These are phyloP conservation scores for Solenopsis invicta DNA, from an alignment of 1,140 invertebrate genomes.

Conservation along the genomic window DNA sequence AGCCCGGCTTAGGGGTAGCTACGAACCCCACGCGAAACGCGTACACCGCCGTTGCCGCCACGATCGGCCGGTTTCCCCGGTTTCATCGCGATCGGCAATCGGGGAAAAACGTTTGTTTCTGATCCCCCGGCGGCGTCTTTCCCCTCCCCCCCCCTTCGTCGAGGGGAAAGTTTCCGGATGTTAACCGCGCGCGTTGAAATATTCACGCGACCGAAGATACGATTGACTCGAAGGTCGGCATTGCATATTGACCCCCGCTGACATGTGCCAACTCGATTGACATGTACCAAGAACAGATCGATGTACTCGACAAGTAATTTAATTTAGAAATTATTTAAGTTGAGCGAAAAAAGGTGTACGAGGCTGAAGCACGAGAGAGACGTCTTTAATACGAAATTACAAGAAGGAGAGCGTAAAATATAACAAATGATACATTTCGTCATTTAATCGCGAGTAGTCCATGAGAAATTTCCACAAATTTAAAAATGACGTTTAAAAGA, in stretches of 20 bases:
- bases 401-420: background rate
- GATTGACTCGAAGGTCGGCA: constrained; percentile 46
- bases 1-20: constrained; percentile 85
- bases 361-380: background rate
- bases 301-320: constrained; percentile 16
- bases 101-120: background rate
- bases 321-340: constrained; percentile 4
- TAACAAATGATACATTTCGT: background rate
- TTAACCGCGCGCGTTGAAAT: constrained; percentile 37
- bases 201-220: constrained; percentile 42
- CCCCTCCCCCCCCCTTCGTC: background rate
- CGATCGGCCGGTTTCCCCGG: constrained; percentile 8
- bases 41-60: constrained; percentile 36
- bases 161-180: constrained; percentile 16
- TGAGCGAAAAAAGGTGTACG: background rate
- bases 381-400: background rate
- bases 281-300: constrained; percentile 28
- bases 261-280: constrained; percentile 29
- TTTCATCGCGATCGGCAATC: constrained; percentile 20
- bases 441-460: background rate
- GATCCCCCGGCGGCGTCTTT: background rate
- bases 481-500: background rate
- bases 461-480: background rate
- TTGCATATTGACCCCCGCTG: constrained; percentile 35
- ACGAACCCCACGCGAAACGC: constrained; percentile 83